phyloP scores from a whole-genome alignment of 1,140 invertebrate species.

The Anoplophora glabripennis region DNA sequence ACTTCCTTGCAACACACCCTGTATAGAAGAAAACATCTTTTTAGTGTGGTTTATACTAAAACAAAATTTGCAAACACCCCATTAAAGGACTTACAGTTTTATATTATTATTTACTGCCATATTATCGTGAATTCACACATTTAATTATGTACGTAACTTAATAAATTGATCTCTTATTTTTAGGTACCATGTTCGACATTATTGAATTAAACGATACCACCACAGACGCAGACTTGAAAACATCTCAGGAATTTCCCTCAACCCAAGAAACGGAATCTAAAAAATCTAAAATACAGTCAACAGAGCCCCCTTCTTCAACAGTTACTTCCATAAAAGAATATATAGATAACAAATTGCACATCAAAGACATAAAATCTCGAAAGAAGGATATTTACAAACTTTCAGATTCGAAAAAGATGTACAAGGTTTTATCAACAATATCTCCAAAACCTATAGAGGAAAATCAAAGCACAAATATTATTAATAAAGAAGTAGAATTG shows the following conservation, averaged over 20 bases:
- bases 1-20: too few relatives aligned
- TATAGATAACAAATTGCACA: conserved; percentile 10
- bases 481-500: conserved; percentile 41
- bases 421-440: not conserved
- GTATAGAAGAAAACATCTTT: too few relatives aligned
- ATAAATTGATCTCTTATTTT: conserved; percentile 11
- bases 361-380: conserved; percentile 12
- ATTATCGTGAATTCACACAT: not conserved
- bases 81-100: too few relatives aligned
- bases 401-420: conserved; percentile 21
- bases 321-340: conserved; percentile 27
- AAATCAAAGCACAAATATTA: conserved; percentile 11
- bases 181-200: conserved; percentile 46
- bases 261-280: conserved; percentile 7
- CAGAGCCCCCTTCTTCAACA: conserved; percentile 25
- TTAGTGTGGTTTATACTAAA: too few relatives aligned
- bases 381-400: conserved; percentile 26
- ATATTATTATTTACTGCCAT: too few relatives aligned
- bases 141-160: not conserved
- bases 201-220: conserved; percentile 45
- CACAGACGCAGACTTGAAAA: conserved; percentile 6
- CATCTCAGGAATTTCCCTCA: conserved; percentile 3
- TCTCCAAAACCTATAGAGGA: not conserved
- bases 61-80: too few relatives aligned
- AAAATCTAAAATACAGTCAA: conserved; percentile 3